A percentile compares a stretch with the other conserved stretches of the same genome.
phyloP scores from a whole-genome alignment of 1,140 invertebrate species.

The Asobara japonica region DNA sequence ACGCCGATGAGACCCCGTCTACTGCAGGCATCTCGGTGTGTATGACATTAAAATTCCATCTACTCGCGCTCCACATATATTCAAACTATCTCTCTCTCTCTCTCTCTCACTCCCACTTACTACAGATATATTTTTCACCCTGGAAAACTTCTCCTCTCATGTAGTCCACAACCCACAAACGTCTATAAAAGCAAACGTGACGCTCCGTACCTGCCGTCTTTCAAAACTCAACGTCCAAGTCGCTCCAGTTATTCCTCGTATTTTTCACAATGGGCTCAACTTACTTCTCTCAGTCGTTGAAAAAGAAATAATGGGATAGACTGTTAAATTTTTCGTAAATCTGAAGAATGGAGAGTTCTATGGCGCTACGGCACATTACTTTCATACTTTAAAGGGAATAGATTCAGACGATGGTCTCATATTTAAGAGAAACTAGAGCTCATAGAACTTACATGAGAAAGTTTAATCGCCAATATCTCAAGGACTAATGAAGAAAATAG shows the following conservation, averaged over 20 bases:
- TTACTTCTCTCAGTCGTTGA: not conserved
- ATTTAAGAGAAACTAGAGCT: too few relatives aligned
- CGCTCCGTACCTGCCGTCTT: constrained; percentile 25
- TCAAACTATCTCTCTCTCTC: not conserved
- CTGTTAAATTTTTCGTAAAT: not conserved
- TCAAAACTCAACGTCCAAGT: constrained; percentile 30
- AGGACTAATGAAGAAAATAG: too few relatives aligned
- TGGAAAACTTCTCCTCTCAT: not conserved
- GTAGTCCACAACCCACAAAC: not conserved
- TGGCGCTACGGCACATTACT: too few relatives aligned
- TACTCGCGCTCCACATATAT: not conserved
- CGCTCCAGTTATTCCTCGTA: constrained; percentile 16
- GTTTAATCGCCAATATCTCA: too few relatives aligned
- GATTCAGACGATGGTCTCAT: too few relatives aligned
- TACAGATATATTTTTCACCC: not conserved
- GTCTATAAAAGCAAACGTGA: constrained; percentile 27
- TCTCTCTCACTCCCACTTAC: not conserved
- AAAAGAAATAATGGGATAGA: not conserved
- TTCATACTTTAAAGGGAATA: too few relatives aligned
- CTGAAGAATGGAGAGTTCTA: too few relatives aligned
- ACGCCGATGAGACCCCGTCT: not conserved
- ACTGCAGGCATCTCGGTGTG: not conserved
- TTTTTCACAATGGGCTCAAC: constrained; percentile 5
- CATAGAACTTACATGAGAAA: too few relatives aligned
- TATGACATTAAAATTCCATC: constrained; percentile 35